These are phyloP conservation scores for Phasianus colchicus DNA, from an alignment of 2,113 vertebrate species.

Conservation along the genomic window DNA sequence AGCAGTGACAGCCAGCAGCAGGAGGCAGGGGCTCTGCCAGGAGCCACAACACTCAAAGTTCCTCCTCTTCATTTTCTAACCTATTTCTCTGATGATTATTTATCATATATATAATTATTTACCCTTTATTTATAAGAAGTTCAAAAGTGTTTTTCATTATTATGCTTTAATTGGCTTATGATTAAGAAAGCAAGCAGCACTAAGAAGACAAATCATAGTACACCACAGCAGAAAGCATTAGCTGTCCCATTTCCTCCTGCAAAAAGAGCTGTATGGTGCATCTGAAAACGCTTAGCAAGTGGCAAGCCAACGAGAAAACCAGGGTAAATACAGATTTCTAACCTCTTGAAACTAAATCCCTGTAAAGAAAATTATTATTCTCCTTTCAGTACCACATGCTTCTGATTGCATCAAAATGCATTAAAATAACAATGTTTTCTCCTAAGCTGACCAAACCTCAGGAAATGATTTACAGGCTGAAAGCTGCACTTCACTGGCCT, in stretches of 20 bases:
- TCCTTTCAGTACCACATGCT: constrained; percentile 20
- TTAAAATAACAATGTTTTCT: constrained; percentile 30
- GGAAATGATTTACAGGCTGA: neutral
- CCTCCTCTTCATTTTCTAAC: neutral
- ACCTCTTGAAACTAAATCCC: constrained; percentile 39
- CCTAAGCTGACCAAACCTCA: neutral
- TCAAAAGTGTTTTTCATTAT: constrained; percentile 31
- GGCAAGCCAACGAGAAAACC: neutral
- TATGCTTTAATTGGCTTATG: constrained; percentile 52
- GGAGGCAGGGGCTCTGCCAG: neutral
- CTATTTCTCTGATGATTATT: neutral
- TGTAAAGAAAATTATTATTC: constrained; percentile 33
- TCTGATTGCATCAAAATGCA: constrained; percentile 48
- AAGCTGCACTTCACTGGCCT: neutral
- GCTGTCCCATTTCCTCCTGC: neutral
- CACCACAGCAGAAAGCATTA: neutral
- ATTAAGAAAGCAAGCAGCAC: constrained; percentile 51
- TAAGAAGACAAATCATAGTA: neutral
- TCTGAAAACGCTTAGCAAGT: neutral
- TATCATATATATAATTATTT: no score
- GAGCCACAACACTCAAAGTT: neutral
- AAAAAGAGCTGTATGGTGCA: neutral
- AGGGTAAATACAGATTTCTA: neutral
- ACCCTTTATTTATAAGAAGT: constrained; percentile 21
- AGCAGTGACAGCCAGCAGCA: neutral